phyloP scores from a whole-genome alignment of 2,113 vertebrate genomes.

The Cyanoderma ruficeps region DNA sequence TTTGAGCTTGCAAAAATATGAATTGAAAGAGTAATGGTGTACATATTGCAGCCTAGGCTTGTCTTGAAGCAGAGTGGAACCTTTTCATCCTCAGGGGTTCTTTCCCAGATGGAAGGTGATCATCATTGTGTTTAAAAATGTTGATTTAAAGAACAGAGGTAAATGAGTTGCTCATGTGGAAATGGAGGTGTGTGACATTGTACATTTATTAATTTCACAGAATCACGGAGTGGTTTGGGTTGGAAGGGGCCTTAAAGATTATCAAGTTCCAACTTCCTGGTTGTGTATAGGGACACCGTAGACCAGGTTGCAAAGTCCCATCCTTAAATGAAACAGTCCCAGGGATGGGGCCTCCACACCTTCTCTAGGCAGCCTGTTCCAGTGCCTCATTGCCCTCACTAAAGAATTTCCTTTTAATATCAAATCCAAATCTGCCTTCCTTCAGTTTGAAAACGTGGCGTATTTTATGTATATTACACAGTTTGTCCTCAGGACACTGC shows the following conservation, averaged over 20 bases:
- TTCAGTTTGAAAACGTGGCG: not conserved
- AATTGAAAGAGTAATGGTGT: slow-evolving; percentile 7
- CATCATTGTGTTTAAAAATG: not conserved
- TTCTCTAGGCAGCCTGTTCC: not conserved
- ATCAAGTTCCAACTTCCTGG: not conserved
- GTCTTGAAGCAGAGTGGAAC: not conserved
- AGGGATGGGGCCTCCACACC: not conserved
- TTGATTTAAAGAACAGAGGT: not conserved
- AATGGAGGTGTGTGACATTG: not conserved
- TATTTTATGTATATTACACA: not conserved
- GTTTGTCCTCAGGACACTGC: not conserved
- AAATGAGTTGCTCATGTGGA: not conserved
- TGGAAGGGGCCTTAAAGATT: not conserved
- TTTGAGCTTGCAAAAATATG: slow-evolving; percentile 40
- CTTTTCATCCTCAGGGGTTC: not conserved
- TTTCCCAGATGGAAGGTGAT: not conserved
- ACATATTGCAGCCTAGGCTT: fast-evolving
- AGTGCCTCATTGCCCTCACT: not conserved
- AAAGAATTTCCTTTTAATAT: not conserved
- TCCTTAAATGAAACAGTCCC: not conserved
- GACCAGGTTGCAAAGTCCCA: not conserved
- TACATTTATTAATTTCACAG: not conserved
- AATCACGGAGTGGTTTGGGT: not conserved
- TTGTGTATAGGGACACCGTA: not conserved
- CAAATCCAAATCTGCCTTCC: not conserved